phyloP scores from a whole-genome alignment of 2,113 vertebrate genomes.

The Corythornis madagascariensis region DNA sequence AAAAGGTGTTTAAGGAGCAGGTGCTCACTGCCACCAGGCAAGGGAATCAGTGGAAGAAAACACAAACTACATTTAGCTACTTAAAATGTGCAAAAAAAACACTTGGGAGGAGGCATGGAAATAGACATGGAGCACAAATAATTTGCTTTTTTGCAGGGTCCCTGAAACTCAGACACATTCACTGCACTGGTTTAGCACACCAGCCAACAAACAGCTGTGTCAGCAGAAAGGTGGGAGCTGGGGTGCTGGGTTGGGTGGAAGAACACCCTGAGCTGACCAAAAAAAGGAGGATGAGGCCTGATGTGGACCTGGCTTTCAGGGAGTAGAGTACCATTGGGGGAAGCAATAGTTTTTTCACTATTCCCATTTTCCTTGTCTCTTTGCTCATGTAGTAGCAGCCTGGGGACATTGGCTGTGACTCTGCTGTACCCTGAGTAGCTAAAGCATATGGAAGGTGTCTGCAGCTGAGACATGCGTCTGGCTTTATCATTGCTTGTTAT shows the following conservation, averaged over 20 bases:
- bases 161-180: not conserved
- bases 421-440: not conserved
- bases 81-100: not conserved
- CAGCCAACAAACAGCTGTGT: not conserved
- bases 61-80: not conserved
- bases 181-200: not conserved
- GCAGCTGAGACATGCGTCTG: not conserved
- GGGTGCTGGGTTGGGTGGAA: not conserved
- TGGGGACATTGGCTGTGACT: not conserved
- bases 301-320: not conserved
- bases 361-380: not conserved
- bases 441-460: not conserved
- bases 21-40: not conserved
- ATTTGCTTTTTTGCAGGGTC: not conserved
- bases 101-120: not conserved
- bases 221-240: not conserved
- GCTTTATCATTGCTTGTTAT: not conserved
- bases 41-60: not conserved
- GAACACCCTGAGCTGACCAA: not conserved
- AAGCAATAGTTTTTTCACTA: not conserved
- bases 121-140: not conserved
- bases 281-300: rapidly evolving
- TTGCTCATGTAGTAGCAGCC: not conserved
- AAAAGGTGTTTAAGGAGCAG: not conserved
- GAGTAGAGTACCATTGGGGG: not conserved